These are phyloP conservation scores for Leucoraja erinaceus DNA, from an alignment of 2,113 vertebrate species.

Conservation along the genomic window DNA sequence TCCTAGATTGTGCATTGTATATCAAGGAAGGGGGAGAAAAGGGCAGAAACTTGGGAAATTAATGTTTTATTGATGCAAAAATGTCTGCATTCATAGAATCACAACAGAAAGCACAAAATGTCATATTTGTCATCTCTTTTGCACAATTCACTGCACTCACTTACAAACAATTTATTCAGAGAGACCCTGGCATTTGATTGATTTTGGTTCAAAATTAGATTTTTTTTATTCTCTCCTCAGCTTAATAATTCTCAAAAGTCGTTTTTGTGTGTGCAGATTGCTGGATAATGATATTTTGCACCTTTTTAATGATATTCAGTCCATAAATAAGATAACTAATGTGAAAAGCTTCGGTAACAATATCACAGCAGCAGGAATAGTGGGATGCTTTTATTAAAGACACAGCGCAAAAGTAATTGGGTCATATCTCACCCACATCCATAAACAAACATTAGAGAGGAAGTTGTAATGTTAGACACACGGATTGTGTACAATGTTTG, in stretches of 20 bases:
- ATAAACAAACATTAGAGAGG: neutral
- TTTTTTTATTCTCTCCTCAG: neutral
- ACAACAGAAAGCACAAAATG: neutral
- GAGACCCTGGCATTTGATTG: neutral
- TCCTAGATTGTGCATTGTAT: slow-evolving; percentile 43
- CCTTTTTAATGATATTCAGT: neutral
- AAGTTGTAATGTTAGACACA: neutral
- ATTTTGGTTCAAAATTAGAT: neutral
- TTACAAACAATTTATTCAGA: slow-evolving; percentile 1
- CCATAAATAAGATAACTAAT: neutral
- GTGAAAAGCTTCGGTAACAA: neutral
- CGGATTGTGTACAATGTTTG: neutral
- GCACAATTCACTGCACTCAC: neutral
- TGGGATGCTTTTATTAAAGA: neutral
- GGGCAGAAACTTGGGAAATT: slow-evolving; percentile 43
- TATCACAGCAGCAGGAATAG: neutral
- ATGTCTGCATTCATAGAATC: neutral
- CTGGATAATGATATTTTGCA: neutral
- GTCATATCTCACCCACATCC: neutral
- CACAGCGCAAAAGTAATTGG: neutral
- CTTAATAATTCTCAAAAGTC: slow-evolving; percentile 7
- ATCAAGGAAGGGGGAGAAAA: slow-evolving; percentile 48
- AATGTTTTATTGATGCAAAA: neutral
- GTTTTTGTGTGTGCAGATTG: neutral
- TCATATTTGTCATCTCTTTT: neutral